A percentile compares a stretch with the other conserved stretches of the same genome.
phyloP scores from a whole-genome alignment of 2,888 invertebrate species.

The Idaea biselata region DNA sequence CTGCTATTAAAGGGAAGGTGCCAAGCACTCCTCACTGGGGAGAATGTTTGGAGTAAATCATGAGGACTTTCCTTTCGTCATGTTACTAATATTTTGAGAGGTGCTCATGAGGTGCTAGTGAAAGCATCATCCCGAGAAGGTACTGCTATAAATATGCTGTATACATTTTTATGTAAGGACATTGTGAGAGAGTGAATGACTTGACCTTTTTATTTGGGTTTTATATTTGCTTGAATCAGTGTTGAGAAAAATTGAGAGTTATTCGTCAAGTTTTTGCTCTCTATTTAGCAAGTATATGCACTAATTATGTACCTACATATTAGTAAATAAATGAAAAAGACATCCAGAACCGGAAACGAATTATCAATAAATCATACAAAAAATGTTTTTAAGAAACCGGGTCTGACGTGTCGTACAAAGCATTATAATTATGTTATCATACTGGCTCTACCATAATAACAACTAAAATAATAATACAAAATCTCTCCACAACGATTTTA shows the following conservation, averaged over 20 bases:
- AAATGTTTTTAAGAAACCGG: too few species aligned
- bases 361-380: too few species aligned
- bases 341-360: too few species aligned
- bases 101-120: not conserved
- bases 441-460: not conserved
- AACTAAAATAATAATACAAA: not conserved
- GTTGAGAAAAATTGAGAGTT: not conserved
- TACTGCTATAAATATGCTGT: slow-evolving; percentile 10
- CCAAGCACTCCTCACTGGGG: slow-evolving; percentile 36
- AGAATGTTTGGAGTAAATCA: slow-evolving; percentile 50
- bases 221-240: not conserved
- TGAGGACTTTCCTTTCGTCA: slow-evolving; percentile 28
- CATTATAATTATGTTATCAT: not conserved
- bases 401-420: too few species aligned
- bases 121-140: slow-evolving; percentile 6
- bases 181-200: not conserved
- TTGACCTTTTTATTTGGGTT: not conserved
- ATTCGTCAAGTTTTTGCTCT: not conserved
- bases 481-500: not conserved
- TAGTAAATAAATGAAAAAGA: too few species aligned
- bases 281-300: not conserved
- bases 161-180: slow-evolving; percentile 5
- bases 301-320: too few species aligned
- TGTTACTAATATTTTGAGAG: slow-evolving; percentile 14
- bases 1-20: slow-evolving; percentile 48